A percentile compares a stretch with the other conserved stretches of the same genome.
These are phyloP conservation scores for Calephelis nemesis DNA, from an alignment of 1,140 invertebrate species.

Conservation along the genomic window DNA sequence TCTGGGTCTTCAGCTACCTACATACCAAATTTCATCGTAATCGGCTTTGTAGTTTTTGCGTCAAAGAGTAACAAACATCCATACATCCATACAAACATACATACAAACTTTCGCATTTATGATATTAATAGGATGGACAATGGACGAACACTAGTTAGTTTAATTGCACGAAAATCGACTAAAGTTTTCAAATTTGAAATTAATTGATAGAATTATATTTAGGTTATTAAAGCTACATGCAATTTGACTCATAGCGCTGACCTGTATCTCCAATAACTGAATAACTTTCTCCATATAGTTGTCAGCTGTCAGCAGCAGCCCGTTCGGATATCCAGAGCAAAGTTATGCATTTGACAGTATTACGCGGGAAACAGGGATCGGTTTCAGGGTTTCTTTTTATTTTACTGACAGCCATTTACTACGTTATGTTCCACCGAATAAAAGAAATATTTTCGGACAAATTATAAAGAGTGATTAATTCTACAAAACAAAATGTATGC, in stretches of 20 bases:
- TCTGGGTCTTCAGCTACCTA: too few relatives aligned
- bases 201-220: too few relatives aligned
- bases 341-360: constrained; percentile 19
- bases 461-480: too few relatives aligned
- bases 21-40: too few relatives aligned
- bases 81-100: too few relatives aligned
- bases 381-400: constrained; percentile 3
- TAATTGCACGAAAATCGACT: too few relatives aligned
- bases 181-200: not conserved
- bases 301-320: constrained; percentile 5
- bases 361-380: constrained; percentile 12
- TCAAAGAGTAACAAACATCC: too few relatives aligned
- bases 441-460: not conserved
- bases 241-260: not conserved
- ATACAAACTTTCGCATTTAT: too few relatives aligned
- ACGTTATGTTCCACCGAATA: not conserved
- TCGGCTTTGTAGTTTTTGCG: too few relatives aligned
- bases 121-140: too few relatives aligned
- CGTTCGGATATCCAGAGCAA: constrained; percentile 15
- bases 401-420: not conserved
- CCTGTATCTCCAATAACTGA: not conserved
- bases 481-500: too few relatives aligned
- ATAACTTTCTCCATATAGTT: constrained; percentile 17
- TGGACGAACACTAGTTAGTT: too few relatives aligned
- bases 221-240: not conserved